Conservation (phyloP, 2,113 vertebrate species). For the Ceuthmochares aereus region DNA sequence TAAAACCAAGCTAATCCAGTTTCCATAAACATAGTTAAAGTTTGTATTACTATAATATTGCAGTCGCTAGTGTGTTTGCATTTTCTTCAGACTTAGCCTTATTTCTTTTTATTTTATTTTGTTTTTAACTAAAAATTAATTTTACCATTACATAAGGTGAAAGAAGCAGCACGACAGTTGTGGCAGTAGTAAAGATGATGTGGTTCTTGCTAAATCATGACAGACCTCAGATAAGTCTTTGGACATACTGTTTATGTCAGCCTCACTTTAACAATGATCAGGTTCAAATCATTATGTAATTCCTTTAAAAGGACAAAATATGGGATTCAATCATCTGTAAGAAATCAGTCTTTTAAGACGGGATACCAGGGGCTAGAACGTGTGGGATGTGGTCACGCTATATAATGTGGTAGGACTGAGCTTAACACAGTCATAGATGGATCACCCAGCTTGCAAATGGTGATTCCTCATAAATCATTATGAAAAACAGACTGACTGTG, state of each 20-base stretch:
- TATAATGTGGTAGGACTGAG: not conserved
- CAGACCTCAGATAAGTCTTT: not conserved
- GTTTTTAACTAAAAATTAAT: not conserved
- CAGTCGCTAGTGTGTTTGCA: fast-evolving
- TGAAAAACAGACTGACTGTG: constrained; percentile 61
- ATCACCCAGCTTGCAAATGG: constrained; percentile 5
- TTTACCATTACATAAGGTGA: not conserved
- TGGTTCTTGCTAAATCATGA: too few relatives aligned
- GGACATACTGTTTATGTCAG: not conserved
- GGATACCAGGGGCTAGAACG: fast-evolving
- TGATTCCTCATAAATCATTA: constrained; percentile 68
- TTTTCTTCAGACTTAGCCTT: not conserved
- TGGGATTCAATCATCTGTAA: not conserved
- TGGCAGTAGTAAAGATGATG: not conserved
- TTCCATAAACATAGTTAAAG: not conserved
- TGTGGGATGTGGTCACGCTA: not conserved
- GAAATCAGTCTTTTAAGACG: not conserved
- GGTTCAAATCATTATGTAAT: not conserved
- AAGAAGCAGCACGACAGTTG: not conserved
- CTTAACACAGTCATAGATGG: constrained; percentile 31
- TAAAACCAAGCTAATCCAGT: not conserved
- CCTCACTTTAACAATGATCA: not conserved
- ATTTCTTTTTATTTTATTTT: not conserved
- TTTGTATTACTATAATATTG: not conserved
- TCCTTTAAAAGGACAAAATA: not conserved